These are phyloP conservation scores for Petrolisthes cinctipes DNA, from an alignment of 2,888 invertebrate genomes.

Conservation along the genomic window DNA sequence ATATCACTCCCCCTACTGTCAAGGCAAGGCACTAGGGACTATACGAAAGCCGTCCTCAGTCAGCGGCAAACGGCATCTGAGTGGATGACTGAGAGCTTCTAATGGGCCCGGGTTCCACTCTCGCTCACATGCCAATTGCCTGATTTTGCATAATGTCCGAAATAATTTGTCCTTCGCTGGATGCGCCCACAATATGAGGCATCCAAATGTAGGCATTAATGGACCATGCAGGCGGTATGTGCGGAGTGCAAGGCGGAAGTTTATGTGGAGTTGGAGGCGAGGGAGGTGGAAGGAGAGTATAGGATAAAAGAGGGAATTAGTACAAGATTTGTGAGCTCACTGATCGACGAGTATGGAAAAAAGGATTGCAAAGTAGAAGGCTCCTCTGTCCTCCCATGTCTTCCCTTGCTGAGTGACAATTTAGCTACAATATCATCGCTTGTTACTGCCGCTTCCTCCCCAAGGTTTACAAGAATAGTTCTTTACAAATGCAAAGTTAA, in stretches of 20 bases:
- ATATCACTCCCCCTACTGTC: no score
- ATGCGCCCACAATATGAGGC: not conserved
- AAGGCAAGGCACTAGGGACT: not conserved
- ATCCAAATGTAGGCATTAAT: not conserved
- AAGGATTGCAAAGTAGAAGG: no score
- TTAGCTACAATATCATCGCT: no score
- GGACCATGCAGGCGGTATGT: not conserved
- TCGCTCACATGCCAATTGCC: not conserved
- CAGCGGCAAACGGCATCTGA: not conserved
- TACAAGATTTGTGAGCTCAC: not conserved
- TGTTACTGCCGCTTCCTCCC: no score
- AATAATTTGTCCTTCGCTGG: conserved; percentile 17
- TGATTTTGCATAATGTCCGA: conserved; percentile 25
- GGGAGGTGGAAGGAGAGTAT: not conserved
- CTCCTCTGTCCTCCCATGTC: no score
- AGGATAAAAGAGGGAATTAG: not conserved
- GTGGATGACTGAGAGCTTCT: not conserved
- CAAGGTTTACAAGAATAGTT: no score
- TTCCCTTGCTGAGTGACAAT: no score
- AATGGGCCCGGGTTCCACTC: conserved; percentile 15
- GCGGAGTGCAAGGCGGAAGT: not conserved
- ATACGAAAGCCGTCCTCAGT: conserved; percentile 4
- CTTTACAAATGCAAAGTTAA: no score
- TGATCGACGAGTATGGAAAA: no score
- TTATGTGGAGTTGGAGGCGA: not conserved